Evolutionary conservation across 1,140 invertebrate species (phyloP), one percentile per base, ranked within the genome.

Genomic region (Ceratina calcarata): DNA sequence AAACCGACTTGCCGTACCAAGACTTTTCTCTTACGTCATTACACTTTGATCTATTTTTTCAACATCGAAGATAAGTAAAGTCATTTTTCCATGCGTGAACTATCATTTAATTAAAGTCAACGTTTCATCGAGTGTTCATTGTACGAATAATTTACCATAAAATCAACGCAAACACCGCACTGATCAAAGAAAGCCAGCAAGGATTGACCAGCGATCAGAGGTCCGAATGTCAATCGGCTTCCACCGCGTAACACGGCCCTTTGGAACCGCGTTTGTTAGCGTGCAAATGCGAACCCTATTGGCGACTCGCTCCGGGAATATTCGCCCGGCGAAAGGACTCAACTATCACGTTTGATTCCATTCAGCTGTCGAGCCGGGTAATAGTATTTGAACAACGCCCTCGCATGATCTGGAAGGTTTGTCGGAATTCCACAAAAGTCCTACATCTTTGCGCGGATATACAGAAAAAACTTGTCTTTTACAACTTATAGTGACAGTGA

Each of bases 341-440:
- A 72, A 74, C 82, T 83, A 83, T 83, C 82, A 73, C 82, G 80
- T 82, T 82, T 82, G 82, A 78, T 75, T 82, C 80, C 8, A 45
- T 45, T 6, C 37, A 45, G 64, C 70, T 67, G 82, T 75, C 72
- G 74, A 77, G 74, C 82, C 73, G 73, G 51, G 73, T 83, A 82
- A 83, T 83, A 80, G 78, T 83, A 83, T 83, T 83, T 83, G 82
- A 75, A 83, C 80, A 83, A 68, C 18, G 53, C 55, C 51, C 67
- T 70, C 53, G 53, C 27, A 70, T 64, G 61, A 27, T 67, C 64
- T 60, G 80, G 71, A 75, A 53, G 74, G 67, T 66, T 51, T 53
- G 13, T 3, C 15, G 24, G 60, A 51, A 12, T 1, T 67, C 24
- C 65, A 2, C 37, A 45, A 69, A 16, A 0, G 27, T 32, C 27